Evolutionary conservation across 2,888 invertebrate species (phyloP).

Genomic region (Eilema depressum): DNA sequence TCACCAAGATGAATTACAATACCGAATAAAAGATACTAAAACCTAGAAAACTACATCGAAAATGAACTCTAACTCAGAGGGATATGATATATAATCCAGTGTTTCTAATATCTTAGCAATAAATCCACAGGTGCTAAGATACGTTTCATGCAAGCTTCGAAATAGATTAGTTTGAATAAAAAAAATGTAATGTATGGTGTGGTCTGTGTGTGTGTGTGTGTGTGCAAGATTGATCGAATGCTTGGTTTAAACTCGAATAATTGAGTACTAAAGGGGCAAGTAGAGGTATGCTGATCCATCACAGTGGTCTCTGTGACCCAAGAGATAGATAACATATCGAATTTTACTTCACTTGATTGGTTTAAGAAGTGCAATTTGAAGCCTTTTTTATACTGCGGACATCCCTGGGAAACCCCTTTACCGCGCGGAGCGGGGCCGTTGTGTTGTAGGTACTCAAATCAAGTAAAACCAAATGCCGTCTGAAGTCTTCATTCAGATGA

Average conservation of each 20-base stretch:
- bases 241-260: neutral
- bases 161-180: conserved; percentile 4
- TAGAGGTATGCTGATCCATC: neutral
- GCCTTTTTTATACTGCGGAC: too few relatives aligned
- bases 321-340: neutral
- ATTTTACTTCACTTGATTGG: too few relatives aligned
- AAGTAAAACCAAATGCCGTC: too few relatives aligned
- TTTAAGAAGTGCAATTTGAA: too few relatives aligned
- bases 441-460: too few relatives aligned
- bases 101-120: neutral
- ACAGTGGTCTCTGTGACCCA: neutral
- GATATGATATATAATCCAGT: neutral
- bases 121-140: neutral
- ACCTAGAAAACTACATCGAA: neutral
- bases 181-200: neutral
- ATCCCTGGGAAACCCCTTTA: too few relatives aligned
- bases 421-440: too few relatives aligned
- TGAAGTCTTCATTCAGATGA: too few relatives aligned
- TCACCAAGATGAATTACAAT: neutral
- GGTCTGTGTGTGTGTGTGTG: neutral
- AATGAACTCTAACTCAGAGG: neutral
- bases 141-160: neutral
- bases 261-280: neutral
- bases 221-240: neutral
- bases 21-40: neutral